phyloP scores from a whole-genome alignment of 2,888 invertebrate species.

The Heliconius cydno region DNA sequence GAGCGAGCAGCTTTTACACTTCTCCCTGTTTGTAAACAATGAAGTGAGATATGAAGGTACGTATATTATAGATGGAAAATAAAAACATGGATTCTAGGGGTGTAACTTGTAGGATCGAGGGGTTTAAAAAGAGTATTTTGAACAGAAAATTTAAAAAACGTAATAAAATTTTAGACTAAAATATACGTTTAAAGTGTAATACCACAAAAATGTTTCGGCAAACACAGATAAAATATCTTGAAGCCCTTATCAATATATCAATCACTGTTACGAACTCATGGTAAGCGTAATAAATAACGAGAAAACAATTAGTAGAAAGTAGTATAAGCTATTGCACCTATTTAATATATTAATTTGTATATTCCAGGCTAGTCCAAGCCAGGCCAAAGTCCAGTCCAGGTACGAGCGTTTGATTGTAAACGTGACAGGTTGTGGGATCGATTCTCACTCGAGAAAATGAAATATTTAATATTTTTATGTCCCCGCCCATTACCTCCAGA shows the following conservation, averaged over 20 bases:
- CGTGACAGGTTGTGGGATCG: too few species aligned
- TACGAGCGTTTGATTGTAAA: too few species aligned
- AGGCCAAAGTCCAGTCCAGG: too few species aligned
- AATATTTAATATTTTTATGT: too few species aligned
- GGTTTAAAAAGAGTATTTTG: not conserved
- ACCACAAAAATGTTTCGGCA: not conserved
- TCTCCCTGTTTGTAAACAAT: constrained; percentile 8
- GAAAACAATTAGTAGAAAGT: not conserved
- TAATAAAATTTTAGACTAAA: not conserved
- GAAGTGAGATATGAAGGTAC: not conserved
- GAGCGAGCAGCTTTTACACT: not conserved
- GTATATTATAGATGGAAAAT: not conserved
- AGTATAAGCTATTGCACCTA: too few species aligned
- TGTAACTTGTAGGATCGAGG: not conserved
- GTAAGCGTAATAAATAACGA: not conserved
- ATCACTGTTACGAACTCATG: not conserved
- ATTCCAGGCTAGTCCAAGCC: too few species aligned
- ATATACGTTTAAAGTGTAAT: not conserved
- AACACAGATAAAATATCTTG: constrained; percentile 1
- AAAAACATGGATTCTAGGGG: not conserved
- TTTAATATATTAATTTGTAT: too few species aligned
- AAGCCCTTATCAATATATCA: constrained; percentile 14
- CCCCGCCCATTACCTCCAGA: too few species aligned
- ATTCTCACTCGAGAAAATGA: too few species aligned
- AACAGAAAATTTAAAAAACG: too few species aligned